A percentile compares a stretch with the other conserved stretches of the same genome.
Conservation (phyloP, 2,888 invertebrate species). For the Andrena trimmerana region DNA sequence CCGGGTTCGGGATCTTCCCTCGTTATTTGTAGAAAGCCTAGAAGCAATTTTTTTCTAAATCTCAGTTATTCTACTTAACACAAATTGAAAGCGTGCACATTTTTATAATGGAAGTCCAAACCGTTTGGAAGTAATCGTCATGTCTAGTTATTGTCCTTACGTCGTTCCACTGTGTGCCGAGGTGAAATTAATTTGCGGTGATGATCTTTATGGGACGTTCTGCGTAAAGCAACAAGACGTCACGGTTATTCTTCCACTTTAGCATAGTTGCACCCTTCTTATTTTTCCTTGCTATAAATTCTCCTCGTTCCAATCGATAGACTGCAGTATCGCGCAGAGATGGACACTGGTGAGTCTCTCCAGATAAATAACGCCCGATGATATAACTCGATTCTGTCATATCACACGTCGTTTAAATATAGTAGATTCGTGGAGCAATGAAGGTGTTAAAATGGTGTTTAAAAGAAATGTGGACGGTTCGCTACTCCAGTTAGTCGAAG, state of each 20-base stretch:
- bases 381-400: neutral
- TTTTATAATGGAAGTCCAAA: too few relatives aligned
- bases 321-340: constrained; percentile 1
- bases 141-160: too few relatives aligned
- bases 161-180: too few relatives aligned
- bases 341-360: neutral
- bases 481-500: neutral
- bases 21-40: too few relatives aligned
- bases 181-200: neutral
- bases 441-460: neutral
- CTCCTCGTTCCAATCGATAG: constrained; percentile 14
- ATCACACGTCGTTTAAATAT: too few relatives aligned
- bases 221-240: neutral
- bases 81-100: too few relatives aligned
- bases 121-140: too few relatives aligned
- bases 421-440: too few relatives aligned
- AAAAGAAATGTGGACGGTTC: neutral
- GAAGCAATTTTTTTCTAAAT: too few relatives aligned
- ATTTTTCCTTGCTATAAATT: constrained; percentile 13
- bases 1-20: too few relatives aligned
- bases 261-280: neutral
- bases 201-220: constrained; percentile 9
- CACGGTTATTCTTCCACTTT: neutral
- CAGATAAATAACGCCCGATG: neutral
- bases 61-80: too few relatives aligned